A percentile compares a stretch with the other conserved stretches of the same genome.
Evolutionary conservation across 2,888 invertebrate genomes (phyloP).

Genomic region (Athalia circularis): DNA sequence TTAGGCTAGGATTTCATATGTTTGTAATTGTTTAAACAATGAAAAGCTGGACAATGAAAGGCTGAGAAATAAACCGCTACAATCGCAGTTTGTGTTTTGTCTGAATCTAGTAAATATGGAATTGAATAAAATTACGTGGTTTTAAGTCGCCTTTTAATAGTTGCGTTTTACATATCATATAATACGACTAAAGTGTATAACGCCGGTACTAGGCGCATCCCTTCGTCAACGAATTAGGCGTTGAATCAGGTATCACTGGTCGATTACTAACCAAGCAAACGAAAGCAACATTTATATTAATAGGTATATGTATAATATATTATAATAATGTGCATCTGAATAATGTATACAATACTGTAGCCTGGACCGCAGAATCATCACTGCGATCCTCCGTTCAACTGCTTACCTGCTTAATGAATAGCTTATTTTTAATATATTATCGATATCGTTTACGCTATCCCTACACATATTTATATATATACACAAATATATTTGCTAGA

Average conservation of each 20-base stretch:
- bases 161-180: slow-evolving; percentile 63
- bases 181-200: slow-evolving; percentile 59
- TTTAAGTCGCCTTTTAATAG: slow-evolving; percentile 55
- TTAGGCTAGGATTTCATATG: neutral
- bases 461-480: slow-evolving; percentile 54
- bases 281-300: slow-evolving; percentile 59
- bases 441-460: slow-evolving; percentile 51
- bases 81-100: neutral
- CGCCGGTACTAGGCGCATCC: slow-evolving; percentile 48
- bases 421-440: slow-evolving; percentile 52
- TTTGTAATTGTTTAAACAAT: neutral
- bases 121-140: neutral
- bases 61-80: neutral
- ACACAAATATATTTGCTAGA: slow-evolving; percentile 58
- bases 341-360: slow-evolving; percentile 62
- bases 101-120: neutral
- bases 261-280: slow-evolving; percentile 57
- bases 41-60: neutral
- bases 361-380: slow-evolving; percentile 50
- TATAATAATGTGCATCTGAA: slow-evolving; percentile 55
- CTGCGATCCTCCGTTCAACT: slow-evolving; percentile 49
- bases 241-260: slow-evolving; percentile 41
- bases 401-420: slow-evolving; percentile 49
- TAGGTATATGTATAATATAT: slow-evolving; percentile 49
- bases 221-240: slow-evolving; percentile 15